Conservation (phyloP, 2,888 invertebrate species). For the Zhuqinia jingwanae region DNA sequence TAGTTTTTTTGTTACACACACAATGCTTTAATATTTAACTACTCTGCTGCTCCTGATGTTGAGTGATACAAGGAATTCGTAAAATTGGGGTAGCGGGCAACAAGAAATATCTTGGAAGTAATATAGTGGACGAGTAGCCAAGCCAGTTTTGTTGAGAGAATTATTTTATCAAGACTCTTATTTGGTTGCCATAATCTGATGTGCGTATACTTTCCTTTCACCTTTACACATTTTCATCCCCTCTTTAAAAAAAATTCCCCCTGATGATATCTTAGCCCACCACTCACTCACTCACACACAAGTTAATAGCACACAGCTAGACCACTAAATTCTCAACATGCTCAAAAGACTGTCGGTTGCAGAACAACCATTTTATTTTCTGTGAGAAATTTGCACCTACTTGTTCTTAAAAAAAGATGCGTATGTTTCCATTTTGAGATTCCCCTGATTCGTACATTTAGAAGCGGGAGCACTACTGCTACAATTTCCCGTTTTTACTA, state of each 20-base stretch:
- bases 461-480: no score
- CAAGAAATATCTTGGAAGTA: background rate
- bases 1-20: no score
- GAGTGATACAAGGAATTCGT: no score
- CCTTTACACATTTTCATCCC: background rate
- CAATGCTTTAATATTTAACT: no score
- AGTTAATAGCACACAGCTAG: background rate
- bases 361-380: slow-evolving; percentile 5
- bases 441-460: no score
- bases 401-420: no score
- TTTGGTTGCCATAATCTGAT: background rate
- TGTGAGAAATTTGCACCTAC: background rate
- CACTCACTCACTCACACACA: no score
- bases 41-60: background rate
- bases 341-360: slow-evolving; percentile 25
- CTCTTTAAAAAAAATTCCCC: background rate
- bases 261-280: no score
- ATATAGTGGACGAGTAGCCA: background rate
- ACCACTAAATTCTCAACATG: background rate
- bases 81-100: no score
- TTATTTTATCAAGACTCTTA: background rate
- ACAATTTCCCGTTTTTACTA: slow-evolving; percentile 28
- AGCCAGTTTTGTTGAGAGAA: background rate
- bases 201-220: background rate
- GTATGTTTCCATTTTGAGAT: no score